These are phyloP conservation scores for Leptinotarsa rubiginosa DNA, from an alignment of 2,888 invertebrate species.

Conservation along the genomic window DNA sequence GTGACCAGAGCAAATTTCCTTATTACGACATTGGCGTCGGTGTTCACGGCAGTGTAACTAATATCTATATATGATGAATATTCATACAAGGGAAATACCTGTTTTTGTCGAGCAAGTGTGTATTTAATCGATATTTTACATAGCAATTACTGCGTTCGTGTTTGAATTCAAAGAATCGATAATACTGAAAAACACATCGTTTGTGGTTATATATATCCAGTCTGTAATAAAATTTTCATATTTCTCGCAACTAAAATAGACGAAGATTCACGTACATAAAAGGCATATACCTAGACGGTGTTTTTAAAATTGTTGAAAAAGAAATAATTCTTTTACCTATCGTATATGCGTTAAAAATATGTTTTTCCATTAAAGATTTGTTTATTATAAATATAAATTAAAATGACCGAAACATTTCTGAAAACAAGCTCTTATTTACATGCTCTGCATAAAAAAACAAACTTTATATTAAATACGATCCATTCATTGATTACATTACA, in stretches of 20 bases:
- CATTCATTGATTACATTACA: too few relatives aligned
- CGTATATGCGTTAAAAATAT: too few relatives aligned
- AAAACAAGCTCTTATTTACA: too few relatives aligned
- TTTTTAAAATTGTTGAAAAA: too few relatives aligned
- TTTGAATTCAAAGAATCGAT: background rate
- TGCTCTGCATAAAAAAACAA: too few relatives aligned
- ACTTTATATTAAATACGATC: too few relatives aligned
- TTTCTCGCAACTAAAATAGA: too few relatives aligned
- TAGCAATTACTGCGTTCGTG: background rate
- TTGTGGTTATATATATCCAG: background rate
- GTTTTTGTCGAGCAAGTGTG: background rate
- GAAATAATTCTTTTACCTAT: background rate
- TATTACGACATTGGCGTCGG: constrained; percentile 23
- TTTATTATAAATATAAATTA: too few relatives aligned
- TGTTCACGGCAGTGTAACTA: constrained; percentile 4
- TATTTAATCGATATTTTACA: background rate
- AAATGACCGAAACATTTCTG: too few relatives aligned
- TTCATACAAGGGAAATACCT: constrained; percentile 1
- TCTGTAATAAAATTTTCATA: background rate
- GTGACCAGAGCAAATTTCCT: constrained; percentile 29
- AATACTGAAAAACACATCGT: background rate
- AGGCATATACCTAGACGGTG: too few relatives aligned
- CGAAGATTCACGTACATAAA: too few relatives aligned
- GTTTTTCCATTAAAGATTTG: too few relatives aligned
- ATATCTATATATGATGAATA: constrained; percentile 2